These are phyloP conservation scores for Enoplolaimus lenunculus DNA, from an alignment of 2,888 invertebrate genomes.

Conservation along the genomic window DNA sequence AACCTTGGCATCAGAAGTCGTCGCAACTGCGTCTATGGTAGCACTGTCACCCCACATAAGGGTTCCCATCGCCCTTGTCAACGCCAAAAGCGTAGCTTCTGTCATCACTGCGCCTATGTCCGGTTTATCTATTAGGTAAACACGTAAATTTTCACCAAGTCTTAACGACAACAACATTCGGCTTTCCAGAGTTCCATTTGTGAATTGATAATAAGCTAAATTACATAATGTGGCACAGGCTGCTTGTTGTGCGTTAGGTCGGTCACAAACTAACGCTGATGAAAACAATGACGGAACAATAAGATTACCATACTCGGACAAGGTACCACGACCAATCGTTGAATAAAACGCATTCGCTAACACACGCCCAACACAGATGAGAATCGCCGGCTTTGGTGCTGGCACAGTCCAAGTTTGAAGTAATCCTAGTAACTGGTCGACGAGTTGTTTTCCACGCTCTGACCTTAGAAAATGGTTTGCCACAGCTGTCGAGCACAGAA, in stretches of 20 bases:
- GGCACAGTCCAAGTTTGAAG: not conserved
- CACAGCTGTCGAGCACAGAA: constrained; percentile 54
- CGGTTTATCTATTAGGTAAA: not conserved
- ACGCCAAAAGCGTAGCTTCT: not conserved
- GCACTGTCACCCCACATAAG: constrained; percentile 44
- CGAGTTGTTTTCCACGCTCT: constrained; percentile 11
- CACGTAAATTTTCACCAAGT: not conserved
- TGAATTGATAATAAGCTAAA: not conserved
- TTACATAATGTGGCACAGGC: not conserved
- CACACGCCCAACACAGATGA: constrained; percentile 11
- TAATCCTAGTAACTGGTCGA: constrained; percentile 8
- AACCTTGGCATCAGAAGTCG: not conserved
- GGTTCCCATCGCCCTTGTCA: constrained; percentile 51
- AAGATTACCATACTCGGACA: not conserved
- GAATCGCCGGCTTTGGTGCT: not conserved
- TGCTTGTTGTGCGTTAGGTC: not conserved
- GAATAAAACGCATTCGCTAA: not conserved
- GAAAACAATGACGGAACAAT: not conserved
- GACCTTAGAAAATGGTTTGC: constrained; percentile 47
- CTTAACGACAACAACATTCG: not conserved
- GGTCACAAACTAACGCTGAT: not conserved
- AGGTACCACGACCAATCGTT: not conserved
- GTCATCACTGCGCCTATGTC: not conserved
- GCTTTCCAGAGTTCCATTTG: not conserved
- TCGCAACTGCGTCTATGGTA: constrained; percentile 33